Evolutionary conservation across 2,888 invertebrate genomes (phyloP), one percentile per base, ranked within the genome.

Genomic region (Zaprionus bogoriensis): DNA sequence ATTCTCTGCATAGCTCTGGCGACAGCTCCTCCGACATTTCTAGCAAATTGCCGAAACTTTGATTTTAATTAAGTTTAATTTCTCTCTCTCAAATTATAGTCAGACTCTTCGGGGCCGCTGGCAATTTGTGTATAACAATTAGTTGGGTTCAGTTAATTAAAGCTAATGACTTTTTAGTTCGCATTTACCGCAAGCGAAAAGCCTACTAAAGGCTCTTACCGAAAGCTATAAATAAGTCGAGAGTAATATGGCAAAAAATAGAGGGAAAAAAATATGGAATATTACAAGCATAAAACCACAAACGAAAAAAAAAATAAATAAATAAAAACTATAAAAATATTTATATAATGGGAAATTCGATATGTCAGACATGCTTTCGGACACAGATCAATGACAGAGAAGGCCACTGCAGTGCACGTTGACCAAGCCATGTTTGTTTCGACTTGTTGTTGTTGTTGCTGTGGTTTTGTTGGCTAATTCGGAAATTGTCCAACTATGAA

Each of bases 311-410:
- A n/a, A n/a, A n/a, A n/a, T n/a, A n/a, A n/a, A n/a, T n/a, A n/a
- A n/a, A n/a, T n/a, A n/a, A n/a, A n/a, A n/a, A n/a, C n/a, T 10
- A 10, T 3, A 3, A 10, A 27, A 10, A 0, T 10, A 27, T 27
- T 7, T 36, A 36, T 39, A 22, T 53, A 66, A 53, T 59, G 54
- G 48, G 70, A 53, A 64, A 74, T 20, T 55, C 22, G 64, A 54
- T 64, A 50, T 62, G 62, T 58, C 76, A 75, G 61, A 69, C 65
- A 79, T 76, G 32, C 23, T 23, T 39, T 39, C n/a, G 63, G 36
- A 42, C 41, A 20, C 82, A 75, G 59, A 81, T 87, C 81, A 64
- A 68, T 78, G 85, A 71, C 85, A 59, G 60, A 74, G 69, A 81
- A 73, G 64, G 66, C 57, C 14, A 44, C n/a, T n/a, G n/a, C 67